phyloP scores from a whole-genome alignment of 2,113 vertebrate genomes.

The Megaceryle torquata region DNA sequence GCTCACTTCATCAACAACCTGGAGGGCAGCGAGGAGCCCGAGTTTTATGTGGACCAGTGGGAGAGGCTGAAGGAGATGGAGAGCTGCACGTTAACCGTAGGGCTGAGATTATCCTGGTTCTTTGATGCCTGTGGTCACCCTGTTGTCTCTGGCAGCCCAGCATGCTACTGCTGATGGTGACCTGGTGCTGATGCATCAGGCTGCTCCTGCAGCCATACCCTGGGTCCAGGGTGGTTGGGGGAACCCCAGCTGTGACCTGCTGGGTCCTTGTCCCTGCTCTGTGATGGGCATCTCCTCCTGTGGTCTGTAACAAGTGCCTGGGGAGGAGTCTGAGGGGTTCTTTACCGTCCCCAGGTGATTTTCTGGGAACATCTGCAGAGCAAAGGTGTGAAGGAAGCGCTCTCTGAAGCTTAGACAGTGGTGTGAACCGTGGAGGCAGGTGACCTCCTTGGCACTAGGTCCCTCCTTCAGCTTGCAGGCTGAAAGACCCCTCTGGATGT shows the following conservation, averaged over 20 bases:
- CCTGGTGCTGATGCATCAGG: not conserved
- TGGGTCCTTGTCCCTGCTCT: not conserved
- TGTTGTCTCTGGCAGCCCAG: not conserved
- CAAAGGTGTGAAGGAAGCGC: not conserved
- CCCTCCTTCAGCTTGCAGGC: not conserved
- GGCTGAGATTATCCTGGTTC: not conserved
- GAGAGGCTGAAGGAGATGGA: slow-evolving; percentile 62
- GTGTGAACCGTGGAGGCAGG: not conserved
- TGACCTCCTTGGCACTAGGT: not conserved
- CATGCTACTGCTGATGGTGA: not conserved
- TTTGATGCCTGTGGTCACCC: not conserved
- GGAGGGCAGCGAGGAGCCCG: slow-evolving; percentile 37
- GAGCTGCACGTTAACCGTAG: slow-evolving; percentile 34
- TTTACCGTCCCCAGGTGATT: not conserved
- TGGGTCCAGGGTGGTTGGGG: rapidly evolving
- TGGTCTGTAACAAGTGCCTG: not conserved
- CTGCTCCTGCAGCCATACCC: not conserved
- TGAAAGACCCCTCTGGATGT: not conserved
- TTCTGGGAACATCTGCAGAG: not conserved
- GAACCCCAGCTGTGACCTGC: not conserved
- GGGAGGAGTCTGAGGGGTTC: not conserved
- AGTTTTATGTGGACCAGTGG: slow-evolving; percentile 61
- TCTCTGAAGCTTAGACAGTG: not conserved
- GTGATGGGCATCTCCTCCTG: not conserved
- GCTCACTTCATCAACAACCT: slow-evolving; percentile 53